phyloP scores from a whole-genome alignment of 1,140 invertebrate genomes.

The Heliconius nattereri region DNA sequence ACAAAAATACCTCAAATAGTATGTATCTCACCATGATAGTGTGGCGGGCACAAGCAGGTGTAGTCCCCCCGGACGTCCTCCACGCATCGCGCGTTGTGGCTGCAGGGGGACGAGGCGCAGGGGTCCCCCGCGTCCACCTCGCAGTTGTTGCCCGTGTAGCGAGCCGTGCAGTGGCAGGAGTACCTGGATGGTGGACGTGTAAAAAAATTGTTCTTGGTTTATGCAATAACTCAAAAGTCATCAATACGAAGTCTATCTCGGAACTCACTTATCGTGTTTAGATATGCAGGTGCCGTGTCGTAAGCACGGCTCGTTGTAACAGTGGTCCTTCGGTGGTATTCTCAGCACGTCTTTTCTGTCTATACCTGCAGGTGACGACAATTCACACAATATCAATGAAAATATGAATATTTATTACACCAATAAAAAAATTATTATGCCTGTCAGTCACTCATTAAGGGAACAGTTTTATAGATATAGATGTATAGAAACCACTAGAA shows the following conservation, averaged over 20 bases:
- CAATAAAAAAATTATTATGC: too few relatives aligned
- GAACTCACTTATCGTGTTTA: slow-evolving; percentile 81
- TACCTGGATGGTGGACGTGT: slow-evolving; percentile 78
- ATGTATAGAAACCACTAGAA: too few relatives aligned
- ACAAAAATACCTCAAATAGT: too few relatives aligned
- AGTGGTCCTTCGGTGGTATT: slow-evolving; percentile 84
- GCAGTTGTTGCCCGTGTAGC: slow-evolving; percentile 92
- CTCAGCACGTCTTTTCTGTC: slow-evolving; percentile 80
- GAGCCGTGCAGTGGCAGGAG: slow-evolving; percentile 88
- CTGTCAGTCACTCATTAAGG: too few relatives aligned
- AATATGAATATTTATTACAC: background rate
- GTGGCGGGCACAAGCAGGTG: slow-evolving; percentile 86
- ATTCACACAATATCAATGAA: too few relatives aligned
- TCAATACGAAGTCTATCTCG: background rate
- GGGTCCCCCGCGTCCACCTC: slow-evolving; percentile 88
- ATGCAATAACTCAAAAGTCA: too few relatives aligned
- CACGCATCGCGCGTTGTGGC: slow-evolving; percentile 87
- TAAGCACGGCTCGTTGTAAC: slow-evolving; percentile 90
- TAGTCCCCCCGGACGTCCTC: slow-evolving; percentile 89
- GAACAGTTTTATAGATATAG: too few relatives aligned
- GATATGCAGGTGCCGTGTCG: slow-evolving; percentile 89
- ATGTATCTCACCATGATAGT: slow-evolving; percentile 83
- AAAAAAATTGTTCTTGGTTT: too few relatives aligned
- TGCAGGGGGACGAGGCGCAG: slow-evolving; percentile 87
- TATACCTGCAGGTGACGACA: slow-evolving; percentile 56